phyloP scores from a whole-genome alignment of 2,888 invertebrate species.

The Bimastos eiseni region DNA sequence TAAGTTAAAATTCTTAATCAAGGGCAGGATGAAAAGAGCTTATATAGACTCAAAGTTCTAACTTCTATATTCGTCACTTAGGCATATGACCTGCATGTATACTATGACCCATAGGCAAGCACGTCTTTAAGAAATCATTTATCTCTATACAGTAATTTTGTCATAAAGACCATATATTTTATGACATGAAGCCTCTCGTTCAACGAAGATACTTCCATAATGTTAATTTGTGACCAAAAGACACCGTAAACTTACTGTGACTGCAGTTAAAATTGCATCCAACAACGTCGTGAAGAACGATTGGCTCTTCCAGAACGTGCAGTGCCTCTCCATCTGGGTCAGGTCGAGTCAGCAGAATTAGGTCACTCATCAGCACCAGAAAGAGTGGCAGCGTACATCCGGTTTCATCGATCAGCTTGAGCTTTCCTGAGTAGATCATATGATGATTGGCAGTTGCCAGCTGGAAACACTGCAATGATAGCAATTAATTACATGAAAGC shows the following conservation, averaged over 20 bases:
- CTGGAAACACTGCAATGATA: constrained; percentile 51
- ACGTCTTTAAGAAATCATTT: too few species aligned
- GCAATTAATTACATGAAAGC: neutral
- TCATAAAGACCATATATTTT: too few species aligned
- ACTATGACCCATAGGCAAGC: too few species aligned
- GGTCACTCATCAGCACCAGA: constrained; percentile 55
- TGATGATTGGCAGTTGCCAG: constrained; percentile 55
- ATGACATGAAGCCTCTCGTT: too few species aligned
- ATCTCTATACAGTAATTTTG: too few species aligned
- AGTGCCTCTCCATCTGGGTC: constrained; percentile 48
- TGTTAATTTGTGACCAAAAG: too few species aligned
- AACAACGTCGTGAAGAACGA: constrained; percentile 48
- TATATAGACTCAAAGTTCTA: too few species aligned
- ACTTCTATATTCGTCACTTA: too few species aligned
- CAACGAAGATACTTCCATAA: too few species aligned
- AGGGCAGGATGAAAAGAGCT: too few species aligned
- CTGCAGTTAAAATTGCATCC: constrained; percentile 31
- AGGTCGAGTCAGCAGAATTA: constrained; percentile 50
- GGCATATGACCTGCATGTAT: too few species aligned
- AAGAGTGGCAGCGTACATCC: constrained; percentile 31
- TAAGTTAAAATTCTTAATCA: too few species aligned
- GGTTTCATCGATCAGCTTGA: constrained; percentile 37
- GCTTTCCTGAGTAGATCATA: constrained; percentile 54
- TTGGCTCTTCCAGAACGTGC: constrained; percentile 51
- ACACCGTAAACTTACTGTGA: constrained; percentile 30